Base-by-base conservation (phyloP, 2,113 vertebrate species). In the Pipa parva region DNA sequence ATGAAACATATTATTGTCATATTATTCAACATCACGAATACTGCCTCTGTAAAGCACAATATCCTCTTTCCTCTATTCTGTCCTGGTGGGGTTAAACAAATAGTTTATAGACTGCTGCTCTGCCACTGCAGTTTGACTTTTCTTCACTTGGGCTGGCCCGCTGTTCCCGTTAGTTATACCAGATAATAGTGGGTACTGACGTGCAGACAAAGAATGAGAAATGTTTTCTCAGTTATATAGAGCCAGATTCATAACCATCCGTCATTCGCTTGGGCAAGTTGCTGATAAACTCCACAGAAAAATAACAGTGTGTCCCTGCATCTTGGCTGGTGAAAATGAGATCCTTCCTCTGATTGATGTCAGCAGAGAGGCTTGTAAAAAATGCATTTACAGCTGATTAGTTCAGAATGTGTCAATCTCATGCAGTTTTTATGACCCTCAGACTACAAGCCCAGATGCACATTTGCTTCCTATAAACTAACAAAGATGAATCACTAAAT, bases 381-480 rank as follows among this genome's bases (percentile, higher is more conserved):
- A 90, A 90, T 87, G 85, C 87, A 87, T 89, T 88, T 89, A 85
- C 84, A 83, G 76, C 87, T 85, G 90, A 92, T 89, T 89, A 88
- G 87, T 91, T 91, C 85, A 82, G 85, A 82, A 88, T 77, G 81
- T 88, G 89, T 88, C 88, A 84, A 76, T 89, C 85, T 84, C 85
- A 45, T 76, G 80, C 80, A 79, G 82, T 78, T 91, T 70, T 88
- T 89, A 87, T 86, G 87, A 85, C 81, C 89, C 82, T 77, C 76
- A 77, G 85, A 81, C 87, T 78, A 77, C 77, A 80, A 67, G 76
- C 83, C n/a, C 87, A 91, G 86, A 92, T 90, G 87, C 87, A 87
- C 85, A 72, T 84, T 78, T 82, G 83, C 83, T 87, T 92, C 93
- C 90, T 90, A 88, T 93, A 91, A 93, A 90, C 83, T 90, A 90